Evolutionary conservation across 2,888 invertebrate genomes (phyloP).

Genomic region (Rugalucina vietnamica): DNA sequence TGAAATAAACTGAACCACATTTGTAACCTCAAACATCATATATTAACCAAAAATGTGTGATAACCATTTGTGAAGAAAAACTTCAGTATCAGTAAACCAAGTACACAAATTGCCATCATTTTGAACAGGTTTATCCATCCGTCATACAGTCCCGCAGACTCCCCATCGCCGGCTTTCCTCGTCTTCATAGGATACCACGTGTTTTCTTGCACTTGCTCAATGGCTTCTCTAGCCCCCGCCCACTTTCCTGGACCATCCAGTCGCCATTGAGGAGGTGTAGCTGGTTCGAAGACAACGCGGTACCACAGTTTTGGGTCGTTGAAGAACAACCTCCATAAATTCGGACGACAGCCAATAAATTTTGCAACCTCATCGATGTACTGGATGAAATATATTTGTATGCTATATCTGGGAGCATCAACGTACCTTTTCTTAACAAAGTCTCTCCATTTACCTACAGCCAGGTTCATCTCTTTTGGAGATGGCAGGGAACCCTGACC

Average conservation of each 20-base stretch:
- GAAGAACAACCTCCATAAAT: constrained; percentile 64
- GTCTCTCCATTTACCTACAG: constrained; percentile 58
- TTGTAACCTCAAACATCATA: too few species aligned
- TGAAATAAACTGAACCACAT: too few species aligned
- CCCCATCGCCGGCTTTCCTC: constrained; percentile 60
- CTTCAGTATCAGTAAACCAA: constrained; percentile 36
- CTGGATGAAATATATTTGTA: constrained; percentile 68
- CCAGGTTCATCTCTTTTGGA: constrained; percentile 21
- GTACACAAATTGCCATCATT: constrained; percentile 34
- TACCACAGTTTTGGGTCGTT: constrained; percentile 61
- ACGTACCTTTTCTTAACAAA: constrained; percentile 62
- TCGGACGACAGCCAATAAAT: constrained; percentile 66
- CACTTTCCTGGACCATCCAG: constrained; percentile 68
- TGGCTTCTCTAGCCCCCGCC: constrained; percentile 63
- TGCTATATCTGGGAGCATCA: constrained; percentile 66
- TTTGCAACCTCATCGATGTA: constrained; percentile 63
- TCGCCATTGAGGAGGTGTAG: constrained; percentile 69
- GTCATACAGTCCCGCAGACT: constrained; percentile 65
- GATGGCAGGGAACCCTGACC: constrained; percentile 61
- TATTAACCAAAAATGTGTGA: constrained; percentile 46
- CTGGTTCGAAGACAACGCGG: constrained; percentile 57
- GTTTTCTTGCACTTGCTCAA: constrained; percentile 56
- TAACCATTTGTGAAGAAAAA: constrained; percentile 59
- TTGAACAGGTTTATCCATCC: constrained; percentile 66
- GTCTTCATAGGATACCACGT: constrained; percentile 68